Base-by-base conservation (phyloP, 2,888 invertebrate species). In the Phaedon cochleariae region DNA sequence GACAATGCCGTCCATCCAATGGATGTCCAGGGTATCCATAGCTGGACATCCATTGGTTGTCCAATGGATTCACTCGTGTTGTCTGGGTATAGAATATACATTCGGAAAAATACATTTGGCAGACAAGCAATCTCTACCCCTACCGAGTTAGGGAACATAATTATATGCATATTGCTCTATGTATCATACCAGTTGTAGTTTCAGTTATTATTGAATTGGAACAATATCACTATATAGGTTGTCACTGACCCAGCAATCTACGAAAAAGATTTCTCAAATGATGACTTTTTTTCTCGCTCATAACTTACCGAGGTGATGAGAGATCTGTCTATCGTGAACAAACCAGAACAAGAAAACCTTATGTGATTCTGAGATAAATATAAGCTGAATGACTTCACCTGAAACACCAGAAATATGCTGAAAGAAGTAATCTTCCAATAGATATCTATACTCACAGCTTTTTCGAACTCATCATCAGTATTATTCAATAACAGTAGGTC, bases 241-340 rank as follows among this genome's bases (percentile, higher is more conserved):
- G 66, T 59, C 17, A 66, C 57, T 10, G 62, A 54, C 10, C 59
- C 62, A 15, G 62, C 59, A 21, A 66, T 20, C 66, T 66, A 22
- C 62, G 51, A 53, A 46, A 46, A 10, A 31, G 31, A 31, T 29
- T 5, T 22, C 4, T 29, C 1, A 10, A 48, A 15, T 4, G 9
- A 15, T 9, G 2, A 48, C 18, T n/a, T 12, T 21, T 17, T 48
- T 15, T 17, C 2, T 9, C 7, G 3, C 26, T 3, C 3, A 26
- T 26, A 26, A 48, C 55, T 59, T 68, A 72, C 72, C 37, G 69
- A 64, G 21, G 72, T 70, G n/a, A 72, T 21, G 18, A 72, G 54
- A 12, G 70, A 68, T 46, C 70, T 65, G 46, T 64, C 52, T 9
- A 72, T 65, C 12, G 58, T 64, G 21, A 72, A 68, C 41, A 72